These are phyloP conservation scores for Ophioninae sp. DNA, from an alignment of 2,888 invertebrate genomes.

Conservation along the genomic window DNA sequence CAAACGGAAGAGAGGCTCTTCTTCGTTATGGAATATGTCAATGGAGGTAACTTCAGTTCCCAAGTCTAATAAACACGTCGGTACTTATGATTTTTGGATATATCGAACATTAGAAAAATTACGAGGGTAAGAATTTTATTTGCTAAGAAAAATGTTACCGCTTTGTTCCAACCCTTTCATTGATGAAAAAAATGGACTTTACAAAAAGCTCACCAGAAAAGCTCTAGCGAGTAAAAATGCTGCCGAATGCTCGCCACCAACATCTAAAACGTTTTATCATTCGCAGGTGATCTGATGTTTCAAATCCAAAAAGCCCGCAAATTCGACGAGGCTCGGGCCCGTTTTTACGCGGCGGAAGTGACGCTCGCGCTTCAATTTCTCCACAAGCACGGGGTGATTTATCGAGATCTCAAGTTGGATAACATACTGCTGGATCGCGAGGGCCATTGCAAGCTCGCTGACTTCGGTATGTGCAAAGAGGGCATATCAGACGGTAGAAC, in stretches of 20 bases:
- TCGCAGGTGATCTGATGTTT: conserved; percentile 94
- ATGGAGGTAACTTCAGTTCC: conserved; percentile 85
- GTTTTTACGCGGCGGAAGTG: conserved; percentile 99
- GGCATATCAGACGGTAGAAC: conserved; percentile 93
- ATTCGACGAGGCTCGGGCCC: conserved; percentile 97
- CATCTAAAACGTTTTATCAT: background rate
- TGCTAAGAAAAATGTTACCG: too few relatives aligned
- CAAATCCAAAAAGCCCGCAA: conserved; percentile 99
- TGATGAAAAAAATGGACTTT: too few relatives aligned
- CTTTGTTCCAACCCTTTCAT: too few relatives aligned
- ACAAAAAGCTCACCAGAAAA: background rate
- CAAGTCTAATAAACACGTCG: too few relatives aligned
- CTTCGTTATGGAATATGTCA: conserved; percentile 99
- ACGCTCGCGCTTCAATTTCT: conserved; percentile 98
- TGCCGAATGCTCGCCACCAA: background rate
- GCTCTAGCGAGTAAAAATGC: background rate
- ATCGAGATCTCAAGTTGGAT: conserved; percentile 99
- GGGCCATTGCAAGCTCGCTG: conserved; percentile 96
- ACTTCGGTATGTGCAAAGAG: conserved; percentile 99
- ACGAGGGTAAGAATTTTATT: too few relatives aligned
- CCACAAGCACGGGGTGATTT: conserved; percentile 98
- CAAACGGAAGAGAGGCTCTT: conserved; percentile 97
- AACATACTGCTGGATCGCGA: conserved; percentile 98
- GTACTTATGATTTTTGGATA: background rate
- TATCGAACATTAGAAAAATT: too few relatives aligned